Evolutionary conservation across 1,140 invertebrate species (phyloP).

Genomic region (Branchinecta lynchi): DNA sequence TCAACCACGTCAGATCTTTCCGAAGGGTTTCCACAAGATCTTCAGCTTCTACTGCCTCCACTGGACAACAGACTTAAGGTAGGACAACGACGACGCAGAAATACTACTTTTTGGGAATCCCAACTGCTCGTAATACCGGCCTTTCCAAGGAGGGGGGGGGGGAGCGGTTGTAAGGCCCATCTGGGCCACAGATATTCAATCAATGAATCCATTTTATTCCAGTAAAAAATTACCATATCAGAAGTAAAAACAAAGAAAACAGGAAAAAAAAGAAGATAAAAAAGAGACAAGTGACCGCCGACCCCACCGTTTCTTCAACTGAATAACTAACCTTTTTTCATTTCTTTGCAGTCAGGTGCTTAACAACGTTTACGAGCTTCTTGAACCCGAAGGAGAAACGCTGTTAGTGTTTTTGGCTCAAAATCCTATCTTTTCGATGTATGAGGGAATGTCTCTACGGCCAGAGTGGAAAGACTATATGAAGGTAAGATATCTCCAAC

Average conservation of each 20-base stretch:
- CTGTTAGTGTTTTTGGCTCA: constrained; percentile 49
- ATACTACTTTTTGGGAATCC: too few relatives aligned
- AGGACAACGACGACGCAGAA: constrained; percentile 25
- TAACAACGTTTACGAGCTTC: constrained; percentile 44
- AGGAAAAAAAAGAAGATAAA: too few relatives aligned
- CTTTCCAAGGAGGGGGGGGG: too few relatives aligned
- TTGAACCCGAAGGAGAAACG: constrained; percentile 46
- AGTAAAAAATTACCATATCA: too few relatives aligned
- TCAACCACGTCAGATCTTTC: constrained; percentile 27
- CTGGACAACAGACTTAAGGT: constrained; percentile 59
- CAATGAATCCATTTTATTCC: too few relatives aligned
- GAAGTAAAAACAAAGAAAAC: too few relatives aligned
- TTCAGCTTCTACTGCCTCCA: constrained; percentile 68
- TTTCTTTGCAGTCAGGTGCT: constrained; percentile 39
- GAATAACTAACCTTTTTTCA: constrained; percentile 4
- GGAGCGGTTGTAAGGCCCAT: too few relatives aligned
- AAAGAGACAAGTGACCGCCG: too few relatives aligned
- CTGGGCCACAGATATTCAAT: too few relatives aligned
- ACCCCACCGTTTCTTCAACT: too few relatives aligned
- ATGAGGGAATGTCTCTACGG: constrained; percentile 40
- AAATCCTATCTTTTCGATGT: constrained; percentile 54
- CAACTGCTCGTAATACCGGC: too few relatives aligned
- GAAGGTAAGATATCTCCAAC: constrained; percentile 32
- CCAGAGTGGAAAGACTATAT: constrained; percentile 48
- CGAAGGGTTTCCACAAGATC: constrained; percentile 43